Evolutionary conservation across 2,888 invertebrate genomes (phyloP).

Genomic region (Drosophila aldrichi): DNA sequence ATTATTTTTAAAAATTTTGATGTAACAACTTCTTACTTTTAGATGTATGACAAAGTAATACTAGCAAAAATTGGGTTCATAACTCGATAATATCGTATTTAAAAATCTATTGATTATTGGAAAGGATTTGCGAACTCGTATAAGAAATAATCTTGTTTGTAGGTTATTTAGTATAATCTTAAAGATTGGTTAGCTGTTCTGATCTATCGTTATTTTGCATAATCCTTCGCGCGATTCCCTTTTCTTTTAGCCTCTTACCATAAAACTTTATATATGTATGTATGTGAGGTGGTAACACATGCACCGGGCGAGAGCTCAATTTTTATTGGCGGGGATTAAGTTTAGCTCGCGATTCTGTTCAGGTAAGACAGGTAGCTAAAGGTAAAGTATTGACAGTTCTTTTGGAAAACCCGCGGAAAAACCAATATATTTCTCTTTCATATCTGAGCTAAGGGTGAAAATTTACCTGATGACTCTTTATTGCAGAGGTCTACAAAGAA

Average conservation of each 20-base stretch:
- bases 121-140: background rate
- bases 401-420: slow-evolving; percentile 62
- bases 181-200: slow-evolving; percentile 2
- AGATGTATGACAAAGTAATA: too few relatives aligned
- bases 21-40: background rate
- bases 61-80: background rate
- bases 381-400: slow-evolving; percentile 39
- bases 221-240: slow-evolving; percentile 24
- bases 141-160: slow-evolving; percentile 1
- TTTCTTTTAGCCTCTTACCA: slow-evolving; percentile 6
- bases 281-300: slow-evolving; percentile 11
- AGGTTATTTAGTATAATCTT: background rate
- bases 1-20: background rate
- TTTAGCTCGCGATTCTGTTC: slow-evolving; percentile 11
- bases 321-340: slow-evolving; percentile 52
- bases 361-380: slow-evolving; percentile 40
- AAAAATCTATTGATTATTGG: background rate
- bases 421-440: slow-evolving; percentile 49
- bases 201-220: slow-evolving; percentile 30
- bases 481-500: background rate
- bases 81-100: background rate
- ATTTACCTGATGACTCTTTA: slow-evolving; percentile 32
- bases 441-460: background rate
- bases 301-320: slow-evolving; percentile 8
- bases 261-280: slow-evolving; percentile 9